Evolutionary conservation across 2,797 vertebrate genomes (phyloP), one percentile per base, ranked within the genome.

Genomic region (Choloepus didactylus): DNA sequence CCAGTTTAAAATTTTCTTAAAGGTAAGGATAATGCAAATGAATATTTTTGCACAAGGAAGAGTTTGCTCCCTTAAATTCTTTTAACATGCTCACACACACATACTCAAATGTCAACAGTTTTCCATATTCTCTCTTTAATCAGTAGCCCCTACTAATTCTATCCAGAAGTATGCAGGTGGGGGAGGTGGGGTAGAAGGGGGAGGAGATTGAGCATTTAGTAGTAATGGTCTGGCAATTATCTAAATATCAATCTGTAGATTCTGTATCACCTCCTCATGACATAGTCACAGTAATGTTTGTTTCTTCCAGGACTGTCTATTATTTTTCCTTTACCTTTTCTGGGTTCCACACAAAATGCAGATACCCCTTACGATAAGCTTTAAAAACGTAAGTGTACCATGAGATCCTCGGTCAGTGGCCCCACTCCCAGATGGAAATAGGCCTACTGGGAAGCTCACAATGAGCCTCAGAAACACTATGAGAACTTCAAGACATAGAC

Each of bases 111-210:
- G 46, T 10, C 6, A 49, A 62, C 9, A 62, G 60, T 11, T 54
- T 62, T 62, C 60, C 23, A 9, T 27, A 16, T 62, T 4, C 9
- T 62, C 25, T 62, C 25, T 15, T 62, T 62, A 25, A 62, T 25
- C 25, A 62, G 23, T 62, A 62, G 25, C 8, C 60, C 23, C 29
- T 25, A 62, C 60, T 62, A 62, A 62, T 7, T 62, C 23, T 29
- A 15, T 8, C 25, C 60, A 62, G 31, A 14, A 3, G 16, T n/a
- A 66, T n/a, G 64, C 64, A n/a, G 9, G 9, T 56, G 51, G 51
- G 14, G 56, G 5, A 21, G 56, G 4, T 3, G 6, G 14, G 51
- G 51, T 10, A 8, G 8, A 4, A 5, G 18, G 56, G 2, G 4
- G 21, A 3, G 21, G 56, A 59, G 56, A 21, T 19, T 59, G 21